Evolutionary conservation across 2,113 vertebrate species (phyloP), one percentile per base, ranked within the genome.

Genomic region (Amia ocellicauda): DNA sequence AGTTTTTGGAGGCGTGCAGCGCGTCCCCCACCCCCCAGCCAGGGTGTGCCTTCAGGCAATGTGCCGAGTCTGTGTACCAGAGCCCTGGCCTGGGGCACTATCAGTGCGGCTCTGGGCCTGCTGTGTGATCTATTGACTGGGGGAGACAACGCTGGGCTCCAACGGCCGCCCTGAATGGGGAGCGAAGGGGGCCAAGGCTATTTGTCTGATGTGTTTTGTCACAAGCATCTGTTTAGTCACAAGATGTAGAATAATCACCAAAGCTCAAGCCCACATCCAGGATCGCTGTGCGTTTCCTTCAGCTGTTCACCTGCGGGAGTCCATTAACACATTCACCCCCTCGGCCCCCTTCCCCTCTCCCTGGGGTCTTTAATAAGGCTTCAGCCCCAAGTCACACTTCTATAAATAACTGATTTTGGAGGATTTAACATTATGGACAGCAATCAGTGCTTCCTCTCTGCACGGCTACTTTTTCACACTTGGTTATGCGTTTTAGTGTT

Each of bases 201-300:
- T 77, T 66, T 43, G 71, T 72, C 69, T 60, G 69, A 71, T 62
- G 63, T 61, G 69, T 78, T 75, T 78, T 73, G 76, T 73, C 68
- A 71, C 31, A 59, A 73, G 67, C 64, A 74, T 76, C 72, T 72
- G 72, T 71, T 24, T 69, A 66, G 64, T 65, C 66, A 69, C 74
- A 73, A 54, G 70, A 67, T 63, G 68, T 68, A 45, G 70, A 27
- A 51, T 71, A 74, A 74, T 76, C 71, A 59, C 68, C 59, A 43
- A 75, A 70, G 70, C 64, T 49, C 58, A 72, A 51, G 31, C 31
- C 11, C 28, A 45, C 60, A 56, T 53, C 61, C 61, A 64, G 51
- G 60, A 31, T 19, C 62, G 24, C 68, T 62, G 59, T 69, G 62
- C 69, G 40, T 41, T 60, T 58, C 63, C 61, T 64, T 77, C 72